Percentiles rank a stretch among this genome's conserved stretches.
Conservation (phyloP, 2,797 vertebrate genomes). For the Hippocampus kuda region DNA sequence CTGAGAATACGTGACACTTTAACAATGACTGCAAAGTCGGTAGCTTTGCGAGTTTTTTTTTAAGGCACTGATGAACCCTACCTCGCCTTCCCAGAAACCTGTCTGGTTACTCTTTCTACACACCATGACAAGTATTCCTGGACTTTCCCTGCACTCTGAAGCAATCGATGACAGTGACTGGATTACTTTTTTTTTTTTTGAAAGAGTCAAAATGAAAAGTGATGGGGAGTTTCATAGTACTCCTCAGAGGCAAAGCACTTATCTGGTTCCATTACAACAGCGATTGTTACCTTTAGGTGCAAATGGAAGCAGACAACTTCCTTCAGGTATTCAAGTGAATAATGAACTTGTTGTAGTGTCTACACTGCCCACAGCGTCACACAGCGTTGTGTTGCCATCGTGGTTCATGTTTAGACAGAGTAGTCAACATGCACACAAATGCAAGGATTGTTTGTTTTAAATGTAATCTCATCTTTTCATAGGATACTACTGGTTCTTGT, state of each 20-base stretch:
- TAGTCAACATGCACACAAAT: neutral
- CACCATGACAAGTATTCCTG: slow-evolving; percentile 6
- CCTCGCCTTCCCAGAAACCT: slow-evolving; percentile 64
- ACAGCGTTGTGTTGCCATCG: neutral
- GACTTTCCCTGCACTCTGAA: slow-evolving; percentile 8
- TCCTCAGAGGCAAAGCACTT: neutral
- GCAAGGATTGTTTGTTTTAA: neutral
- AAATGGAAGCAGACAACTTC: neutral
- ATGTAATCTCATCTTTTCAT: neutral
- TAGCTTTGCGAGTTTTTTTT: neutral
- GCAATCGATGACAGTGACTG: slow-evolving; percentile 5
- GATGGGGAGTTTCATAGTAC: neutral
- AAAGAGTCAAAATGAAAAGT: neutral
- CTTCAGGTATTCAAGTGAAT: neutral
- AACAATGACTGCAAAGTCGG: neutral
- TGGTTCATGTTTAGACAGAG: neutral
- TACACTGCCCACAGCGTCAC: neutral
- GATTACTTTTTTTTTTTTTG: slow-evolving; percentile 18
- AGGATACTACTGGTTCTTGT: neutral
- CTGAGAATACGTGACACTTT: neutral
- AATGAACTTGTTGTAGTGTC: neutral
- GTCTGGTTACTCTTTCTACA: slow-evolving; percentile 15
- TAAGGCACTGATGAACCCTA: slow-evolving; percentile 62
- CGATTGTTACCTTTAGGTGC: neutral
- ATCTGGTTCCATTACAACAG: neutral